Conservation (phyloP, 2,113 vertebrate species). For the Gymnobelideus leadbeateri region DNA sequence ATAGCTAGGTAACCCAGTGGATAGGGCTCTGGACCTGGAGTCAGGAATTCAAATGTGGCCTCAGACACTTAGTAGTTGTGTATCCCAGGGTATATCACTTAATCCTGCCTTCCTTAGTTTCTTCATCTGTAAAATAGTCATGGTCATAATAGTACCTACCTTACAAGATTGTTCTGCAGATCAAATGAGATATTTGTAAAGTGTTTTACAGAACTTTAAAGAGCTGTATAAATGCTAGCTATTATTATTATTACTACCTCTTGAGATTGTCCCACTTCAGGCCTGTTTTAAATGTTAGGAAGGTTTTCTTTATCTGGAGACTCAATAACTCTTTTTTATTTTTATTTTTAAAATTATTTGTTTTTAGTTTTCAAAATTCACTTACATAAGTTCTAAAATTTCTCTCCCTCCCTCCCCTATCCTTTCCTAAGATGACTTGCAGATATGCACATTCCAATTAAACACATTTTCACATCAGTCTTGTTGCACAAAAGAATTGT, state of each 20-base stretch:
- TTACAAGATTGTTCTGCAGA: neutral
- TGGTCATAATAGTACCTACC: neutral
- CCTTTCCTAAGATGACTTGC: too few relatives aligned
- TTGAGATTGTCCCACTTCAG: neutral
- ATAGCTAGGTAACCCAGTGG: neutral
- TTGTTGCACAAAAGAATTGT: too few relatives aligned
- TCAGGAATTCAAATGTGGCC: neutral
- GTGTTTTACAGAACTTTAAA: neutral
- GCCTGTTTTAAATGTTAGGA: neutral
- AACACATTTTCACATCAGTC: too few relatives aligned
- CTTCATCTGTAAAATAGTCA: neutral
- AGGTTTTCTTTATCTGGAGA: neutral
- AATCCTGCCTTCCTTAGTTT: neutral
- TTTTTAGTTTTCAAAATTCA: too few relatives aligned
- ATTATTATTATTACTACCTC: neutral
- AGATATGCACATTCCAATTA: too few relatives aligned
- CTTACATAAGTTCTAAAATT: too few relatives aligned
- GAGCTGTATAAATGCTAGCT: neutral
- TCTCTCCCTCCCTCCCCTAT: too few relatives aligned
- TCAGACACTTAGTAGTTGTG: neutral
- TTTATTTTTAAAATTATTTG: too few relatives aligned
- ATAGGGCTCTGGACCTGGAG: neutral
- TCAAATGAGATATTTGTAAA: neutral
- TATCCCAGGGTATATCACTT: neutral
- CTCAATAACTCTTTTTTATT: neutral